Conservation (phyloP, 2,113 vertebrate species). For the Pangasianodon gigas region DNA sequence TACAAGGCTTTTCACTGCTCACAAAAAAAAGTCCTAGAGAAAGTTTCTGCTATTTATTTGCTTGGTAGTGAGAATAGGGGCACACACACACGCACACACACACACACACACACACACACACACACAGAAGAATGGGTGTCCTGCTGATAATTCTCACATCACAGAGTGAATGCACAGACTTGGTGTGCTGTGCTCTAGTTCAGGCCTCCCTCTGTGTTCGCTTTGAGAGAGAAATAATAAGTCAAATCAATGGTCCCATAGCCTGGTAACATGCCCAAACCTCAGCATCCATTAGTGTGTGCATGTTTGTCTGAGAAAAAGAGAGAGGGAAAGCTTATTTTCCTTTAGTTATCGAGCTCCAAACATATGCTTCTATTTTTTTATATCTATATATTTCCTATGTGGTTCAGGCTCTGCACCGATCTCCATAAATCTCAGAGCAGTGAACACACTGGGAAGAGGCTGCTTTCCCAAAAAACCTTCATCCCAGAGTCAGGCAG, state of each 20-base stretch:
- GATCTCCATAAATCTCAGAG: slow-evolving; percentile 45
- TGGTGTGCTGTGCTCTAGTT: not conserved
- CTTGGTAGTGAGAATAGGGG: not conserved
- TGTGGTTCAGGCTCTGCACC: not conserved
- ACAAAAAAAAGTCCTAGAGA: not conserved
- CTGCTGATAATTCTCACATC: slow-evolving; percentile 34
- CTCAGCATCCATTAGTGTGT: slow-evolving; percentile 28
- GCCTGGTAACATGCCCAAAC: slow-evolving; percentile 32
- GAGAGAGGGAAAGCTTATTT: not conserved
- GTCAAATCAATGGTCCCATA: slow-evolving; percentile 42
- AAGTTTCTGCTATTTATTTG: not conserved
- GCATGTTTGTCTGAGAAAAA: slow-evolving; percentile 18
- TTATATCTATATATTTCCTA: not conserved
- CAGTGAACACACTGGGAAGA: not conserved
- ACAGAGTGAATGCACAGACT: slow-evolving; percentile 31
- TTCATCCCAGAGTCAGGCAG: not conserved
- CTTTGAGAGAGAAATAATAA: slow-evolving; percentile 37
- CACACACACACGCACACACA: not conserved
- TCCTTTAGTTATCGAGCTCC: not conserved
- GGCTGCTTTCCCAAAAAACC: not conserved
- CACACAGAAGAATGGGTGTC: slow-evolving; percentile 8
- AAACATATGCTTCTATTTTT: slow-evolving; percentile 27
- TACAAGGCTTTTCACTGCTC: not conserved
- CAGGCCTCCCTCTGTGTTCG: slow-evolving; percentile 11
- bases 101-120: slow-evolving; percentile 2